phyloP scores from a whole-genome alignment of 2,797 vertebrate species.

The Megalops cyprinoides region DNA sequence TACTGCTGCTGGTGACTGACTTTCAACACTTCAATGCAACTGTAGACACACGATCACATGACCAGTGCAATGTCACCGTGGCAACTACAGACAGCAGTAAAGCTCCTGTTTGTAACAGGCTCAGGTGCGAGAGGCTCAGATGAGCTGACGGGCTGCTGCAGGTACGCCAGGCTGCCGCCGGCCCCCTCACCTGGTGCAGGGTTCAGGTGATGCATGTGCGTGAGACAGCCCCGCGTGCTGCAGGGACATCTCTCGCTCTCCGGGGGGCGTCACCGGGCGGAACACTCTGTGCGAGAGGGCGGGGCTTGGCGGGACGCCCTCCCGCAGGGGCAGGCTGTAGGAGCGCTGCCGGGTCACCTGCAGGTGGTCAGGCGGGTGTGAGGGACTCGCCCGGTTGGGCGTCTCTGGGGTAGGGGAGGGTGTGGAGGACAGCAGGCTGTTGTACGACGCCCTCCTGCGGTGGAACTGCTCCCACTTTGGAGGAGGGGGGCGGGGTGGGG shows the following conservation, averaged over 20 bases:
- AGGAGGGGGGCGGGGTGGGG: constrained; percentile 90
- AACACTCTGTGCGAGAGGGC: constrained; percentile 61
- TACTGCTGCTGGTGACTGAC: too few relatives aligned
- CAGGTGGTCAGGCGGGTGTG: neutral
- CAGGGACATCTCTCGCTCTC: constrained; percentile 44
- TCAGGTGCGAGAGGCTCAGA: too few relatives aligned
- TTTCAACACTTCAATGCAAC: too few relatives aligned
- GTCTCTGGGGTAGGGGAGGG: constrained; percentile 24
- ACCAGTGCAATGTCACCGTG: too few relatives aligned
- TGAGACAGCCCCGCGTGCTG: neutral
- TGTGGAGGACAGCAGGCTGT: constrained; percentile 57
- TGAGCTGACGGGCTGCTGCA: too few relatives aligned
- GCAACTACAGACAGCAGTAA: too few relatives aligned
- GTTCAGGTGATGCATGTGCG: constrained; percentile 35
- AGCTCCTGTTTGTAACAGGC: too few relatives aligned
- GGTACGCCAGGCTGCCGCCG: too few relatives aligned
- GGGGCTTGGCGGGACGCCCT: constrained; percentile 50
- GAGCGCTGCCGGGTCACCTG: constrained; percentile 74
- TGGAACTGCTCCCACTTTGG: constrained; percentile 94
- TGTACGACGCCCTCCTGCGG: constrained; percentile 75
- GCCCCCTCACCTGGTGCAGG: constrained; percentile 56
- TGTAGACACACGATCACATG: too few relatives aligned
- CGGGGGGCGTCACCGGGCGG: constrained; percentile 65
- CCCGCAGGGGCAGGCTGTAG: constrained; percentile 78
- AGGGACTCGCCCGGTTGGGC: neutral